Percentiles rank a stretch among this genome's conserved stretches.
Conservation (phyloP, 2,113 vertebrate species). For the Anoura caudifer region DNA sequence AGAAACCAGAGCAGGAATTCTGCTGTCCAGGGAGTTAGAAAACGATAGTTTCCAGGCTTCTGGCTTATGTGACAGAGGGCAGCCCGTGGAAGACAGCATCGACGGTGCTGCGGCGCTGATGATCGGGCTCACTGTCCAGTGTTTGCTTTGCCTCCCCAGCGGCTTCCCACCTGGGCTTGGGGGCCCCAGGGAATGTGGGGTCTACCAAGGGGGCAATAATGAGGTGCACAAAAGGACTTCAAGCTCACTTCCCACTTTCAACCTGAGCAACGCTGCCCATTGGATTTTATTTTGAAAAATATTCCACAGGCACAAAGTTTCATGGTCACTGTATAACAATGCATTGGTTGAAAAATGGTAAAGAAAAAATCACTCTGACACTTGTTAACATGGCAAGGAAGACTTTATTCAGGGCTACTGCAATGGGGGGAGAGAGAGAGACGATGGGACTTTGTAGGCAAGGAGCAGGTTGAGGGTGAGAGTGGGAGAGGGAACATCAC, state of each 20-base stretch:
- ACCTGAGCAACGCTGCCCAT: not conserved
- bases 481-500: not conserved
- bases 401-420: not conserved
- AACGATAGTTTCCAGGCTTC: not conserved
- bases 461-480: not conserved
- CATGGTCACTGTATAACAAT: not conserved
- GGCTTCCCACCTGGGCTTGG: not conserved
- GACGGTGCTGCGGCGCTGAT: rapidly evolving
- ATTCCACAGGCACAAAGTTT: not conserved
- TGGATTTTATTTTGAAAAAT: not conserved
- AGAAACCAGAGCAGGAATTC: not conserved
- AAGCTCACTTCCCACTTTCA: not conserved
- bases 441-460: not conserved
- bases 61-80: not conserved
- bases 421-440: no score
- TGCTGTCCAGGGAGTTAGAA: not conserved
- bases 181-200: no score
- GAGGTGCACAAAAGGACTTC: not conserved
- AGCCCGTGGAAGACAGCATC: rapidly evolving
- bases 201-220: not conserved
- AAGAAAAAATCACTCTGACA: not conserved
- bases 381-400: not conserved
- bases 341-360: not conserved
- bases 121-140: no score
- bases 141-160: no score